Conservation (phyloP, 2,797 vertebrate genomes). For the Danio jaintianensis region DNA sequence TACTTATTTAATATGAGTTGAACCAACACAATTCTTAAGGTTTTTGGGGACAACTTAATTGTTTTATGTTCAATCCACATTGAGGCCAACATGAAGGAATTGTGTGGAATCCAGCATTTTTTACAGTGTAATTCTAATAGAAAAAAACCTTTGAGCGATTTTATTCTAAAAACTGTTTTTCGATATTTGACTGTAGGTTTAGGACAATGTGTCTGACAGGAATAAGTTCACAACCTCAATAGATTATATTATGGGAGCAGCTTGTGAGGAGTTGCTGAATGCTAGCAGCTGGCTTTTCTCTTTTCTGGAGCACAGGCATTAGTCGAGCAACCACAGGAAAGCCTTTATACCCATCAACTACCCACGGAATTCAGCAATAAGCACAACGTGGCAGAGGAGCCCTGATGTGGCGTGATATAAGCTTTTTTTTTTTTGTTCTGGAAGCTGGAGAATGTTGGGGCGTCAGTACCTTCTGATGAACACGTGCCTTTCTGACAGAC, state of each 20-base stretch:
- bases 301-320: slow-evolving; percentile 60
- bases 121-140: too few species aligned
- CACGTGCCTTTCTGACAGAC: slow-evolving; percentile 18
- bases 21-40: too few species aligned
- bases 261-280: slow-evolving; percentile 54
- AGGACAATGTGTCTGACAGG: slow-evolving; percentile 18
- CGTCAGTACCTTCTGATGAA: slow-evolving; percentile 18
- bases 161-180: slow-evolving; percentile 17
- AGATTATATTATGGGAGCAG: slow-evolving; percentile 47
- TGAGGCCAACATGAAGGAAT: too few species aligned
- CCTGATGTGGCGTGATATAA: slow-evolving; percentile 52
- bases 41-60: too few species aligned
- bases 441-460: slow-evolving; percentile 34
- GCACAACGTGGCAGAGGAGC: slow-evolving; percentile 62
- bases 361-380: slow-evolving; percentile 67
- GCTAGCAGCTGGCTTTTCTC: slow-evolving; percentile 63
- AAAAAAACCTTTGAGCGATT: neutral
- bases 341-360: slow-evolving; percentile 61
- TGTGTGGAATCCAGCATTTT: too few species aligned
- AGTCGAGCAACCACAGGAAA: slow-evolving; percentile 51
- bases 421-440: slow-evolving; percentile 9
- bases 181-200: slow-evolving; percentile 38
- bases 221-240: slow-evolving; percentile 1
- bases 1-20: too few species aligned
- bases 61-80: too few species aligned